phyloP scores from a whole-genome alignment of 2,888 invertebrate genomes.

The Drosophila subsilvestris region DNA sequence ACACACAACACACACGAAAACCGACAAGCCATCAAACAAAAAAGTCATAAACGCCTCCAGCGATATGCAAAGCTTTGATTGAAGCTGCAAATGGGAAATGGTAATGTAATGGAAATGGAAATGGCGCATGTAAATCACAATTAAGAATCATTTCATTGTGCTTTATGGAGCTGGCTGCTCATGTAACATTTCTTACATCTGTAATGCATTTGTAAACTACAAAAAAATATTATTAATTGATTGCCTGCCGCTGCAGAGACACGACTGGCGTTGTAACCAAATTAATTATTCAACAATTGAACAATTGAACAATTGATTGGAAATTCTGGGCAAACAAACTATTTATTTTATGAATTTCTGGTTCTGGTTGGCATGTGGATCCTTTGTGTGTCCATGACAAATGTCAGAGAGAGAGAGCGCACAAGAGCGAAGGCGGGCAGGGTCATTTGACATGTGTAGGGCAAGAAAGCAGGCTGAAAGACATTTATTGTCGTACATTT shows the following conservation, averaged over 20 bases:
- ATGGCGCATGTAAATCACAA: constrained; percentile 38
- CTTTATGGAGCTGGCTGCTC: too few relatives aligned
- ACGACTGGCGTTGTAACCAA: constrained; percentile 1
- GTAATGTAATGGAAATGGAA: constrained; percentile 5
- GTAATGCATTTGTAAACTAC: constrained; percentile 38
- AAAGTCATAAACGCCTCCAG: constrained; percentile 22
- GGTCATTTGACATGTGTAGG: constrained; percentile 17
- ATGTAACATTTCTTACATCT: constrained; percentile 43
- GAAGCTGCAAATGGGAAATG: constrained; percentile 5
- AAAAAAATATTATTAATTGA: constrained; percentile 60
- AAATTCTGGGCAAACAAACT: constrained; percentile 34
- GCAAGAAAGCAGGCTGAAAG: constrained; percentile 3
- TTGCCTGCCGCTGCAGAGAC: constrained; percentile 18
- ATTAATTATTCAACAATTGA: constrained; percentile 39
- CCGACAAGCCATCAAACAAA: constrained; percentile 25
- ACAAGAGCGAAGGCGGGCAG: not conserved
- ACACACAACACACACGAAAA: not conserved
- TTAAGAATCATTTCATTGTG: constrained; percentile 28
- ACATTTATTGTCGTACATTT: not conserved
- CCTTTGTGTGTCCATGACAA: constrained; percentile 58
- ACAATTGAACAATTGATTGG: constrained; percentile 55
- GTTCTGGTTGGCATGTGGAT: constrained; percentile 20
- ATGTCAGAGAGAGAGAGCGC: constrained; percentile 21
- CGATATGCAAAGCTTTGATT: constrained; percentile 16
- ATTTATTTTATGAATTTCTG: constrained; percentile 38